Conservation (phyloP, 1,140 invertebrate species). For the Berghia stephanieae region DNA sequence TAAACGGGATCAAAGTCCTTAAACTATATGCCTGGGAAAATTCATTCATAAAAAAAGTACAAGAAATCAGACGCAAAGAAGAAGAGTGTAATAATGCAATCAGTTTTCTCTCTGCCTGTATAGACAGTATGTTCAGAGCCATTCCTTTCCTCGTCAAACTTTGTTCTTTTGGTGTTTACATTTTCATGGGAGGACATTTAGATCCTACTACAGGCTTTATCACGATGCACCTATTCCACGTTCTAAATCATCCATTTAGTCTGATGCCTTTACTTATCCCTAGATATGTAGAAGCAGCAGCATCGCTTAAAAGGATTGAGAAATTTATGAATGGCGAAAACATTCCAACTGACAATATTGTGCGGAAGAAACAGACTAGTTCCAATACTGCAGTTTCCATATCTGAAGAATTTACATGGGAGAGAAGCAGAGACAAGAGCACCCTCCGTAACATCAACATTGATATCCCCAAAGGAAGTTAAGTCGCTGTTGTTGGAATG, state of each 20-base stretch:
- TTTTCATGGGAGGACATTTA: neutral
- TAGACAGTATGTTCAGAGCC: neutral
- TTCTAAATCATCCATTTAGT: slow-evolving; percentile 7
- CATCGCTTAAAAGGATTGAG: neutral
- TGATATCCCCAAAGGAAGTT: slow-evolving; percentile 55
- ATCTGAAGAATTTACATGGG: slow-evolving; percentile 13
- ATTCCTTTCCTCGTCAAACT: neutral
- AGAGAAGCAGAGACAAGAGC: neutral
- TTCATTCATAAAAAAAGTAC: slow-evolving; percentile 18
- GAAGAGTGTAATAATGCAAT: neutral
- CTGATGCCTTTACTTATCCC: neutral
- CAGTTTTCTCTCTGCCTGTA: neutral
- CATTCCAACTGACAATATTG: slow-evolving; percentile 23
- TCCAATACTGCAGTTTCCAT: neutral
- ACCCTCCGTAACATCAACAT: slow-evolving; percentile 43
- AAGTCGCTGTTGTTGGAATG: slow-evolving; percentile 65
- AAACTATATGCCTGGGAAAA: slow-evolving; percentile 28
- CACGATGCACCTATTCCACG: neutral
- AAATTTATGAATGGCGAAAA: neutral
- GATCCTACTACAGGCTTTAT: slow-evolving; percentile 9
- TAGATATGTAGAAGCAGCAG: neutral
- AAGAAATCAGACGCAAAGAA: neutral
- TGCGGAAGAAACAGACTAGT: neutral
- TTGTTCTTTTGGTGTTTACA: neutral
- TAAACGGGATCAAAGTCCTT: slow-evolving; percentile 24